These are phyloP conservation scores for Cyrtorhinus lividipennis DNA, from an alignment of 1,140 invertebrate genomes.

Conservation along the genomic window DNA sequence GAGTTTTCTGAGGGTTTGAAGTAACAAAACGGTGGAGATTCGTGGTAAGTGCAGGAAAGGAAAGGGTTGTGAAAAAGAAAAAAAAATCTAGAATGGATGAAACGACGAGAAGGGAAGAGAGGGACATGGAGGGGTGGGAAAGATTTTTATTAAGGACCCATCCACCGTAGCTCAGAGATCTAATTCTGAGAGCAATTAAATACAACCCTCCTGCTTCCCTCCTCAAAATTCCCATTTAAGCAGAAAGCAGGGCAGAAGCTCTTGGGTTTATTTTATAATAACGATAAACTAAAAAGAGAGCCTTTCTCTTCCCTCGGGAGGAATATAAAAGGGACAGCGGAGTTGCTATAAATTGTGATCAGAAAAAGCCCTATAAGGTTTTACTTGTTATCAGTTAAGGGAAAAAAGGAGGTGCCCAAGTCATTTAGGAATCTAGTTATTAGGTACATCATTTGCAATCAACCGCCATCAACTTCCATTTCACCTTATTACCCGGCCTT, in stretches of 20 bases:
- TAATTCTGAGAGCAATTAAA: conserved; percentile 17
- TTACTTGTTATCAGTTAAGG: conserved; percentile 17
- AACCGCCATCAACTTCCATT: conserved; percentile 13
- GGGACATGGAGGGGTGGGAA: too few relatives aligned
- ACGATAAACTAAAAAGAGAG: conserved; percentile 10
- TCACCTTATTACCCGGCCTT: conserved; percentile 1
- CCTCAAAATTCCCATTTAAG: not conserved
- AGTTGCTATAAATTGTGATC: conserved; percentile 18
- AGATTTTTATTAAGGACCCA: conserved; percentile 8
- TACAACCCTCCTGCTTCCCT: not conserved
- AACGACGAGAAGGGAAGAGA: too few relatives aligned
- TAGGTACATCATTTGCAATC: conserved; percentile 15
- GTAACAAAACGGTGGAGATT: too few relatives aligned
- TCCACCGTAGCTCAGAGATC: not conserved
- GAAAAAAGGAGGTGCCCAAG: not conserved
- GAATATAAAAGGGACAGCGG: not conserved
- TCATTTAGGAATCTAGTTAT: conserved; percentile 13
- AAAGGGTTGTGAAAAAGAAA: too few relatives aligned
- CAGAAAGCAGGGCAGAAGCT: not conserved
- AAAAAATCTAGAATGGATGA: too few relatives aligned
- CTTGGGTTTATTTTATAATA: conserved; percentile 15
- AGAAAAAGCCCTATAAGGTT: not conserved
- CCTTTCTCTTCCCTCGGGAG: not conserved
- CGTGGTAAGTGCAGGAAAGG: too few relatives aligned
- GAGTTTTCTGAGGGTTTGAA: too few relatives aligned